These are phyloP conservation scores for Uropetala carovei DNA, from an alignment of 2,888 invertebrate genomes.

Conservation along the genomic window DNA sequence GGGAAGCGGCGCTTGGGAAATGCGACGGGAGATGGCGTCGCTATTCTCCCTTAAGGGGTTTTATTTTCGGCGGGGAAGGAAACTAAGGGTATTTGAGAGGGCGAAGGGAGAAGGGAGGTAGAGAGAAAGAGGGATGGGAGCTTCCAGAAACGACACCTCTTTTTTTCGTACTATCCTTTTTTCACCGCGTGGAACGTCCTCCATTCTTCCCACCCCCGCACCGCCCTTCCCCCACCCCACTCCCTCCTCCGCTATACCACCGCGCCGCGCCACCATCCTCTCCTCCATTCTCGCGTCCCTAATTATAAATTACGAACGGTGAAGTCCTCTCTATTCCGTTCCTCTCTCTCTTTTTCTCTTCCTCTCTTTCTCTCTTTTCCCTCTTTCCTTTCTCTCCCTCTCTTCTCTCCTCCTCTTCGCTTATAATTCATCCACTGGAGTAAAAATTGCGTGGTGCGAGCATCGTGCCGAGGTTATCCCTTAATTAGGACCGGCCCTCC, in stretches of 20 bases:
- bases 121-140: no score
- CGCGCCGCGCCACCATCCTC: background rate
- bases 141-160: no score
- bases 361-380: background rate
- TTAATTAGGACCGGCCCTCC: background rate
- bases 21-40: slow-evolving; percentile 10
- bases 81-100: background rate
- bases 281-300: background rate
- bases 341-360: background rate
- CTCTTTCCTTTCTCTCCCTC: no score
- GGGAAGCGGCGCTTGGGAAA: slow-evolving; percentile 22
- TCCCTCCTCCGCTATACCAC: background rate
- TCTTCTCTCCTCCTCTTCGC: background rate
- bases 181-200: no score
- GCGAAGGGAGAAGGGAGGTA: background rate
- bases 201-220: background rate
- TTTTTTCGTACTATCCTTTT: no score
- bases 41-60: background rate
- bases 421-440: background rate
- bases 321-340: slow-evolving; percentile 32
- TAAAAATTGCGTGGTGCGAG: slow-evolving; percentile 15
- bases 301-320: slow-evolving; percentile 28
- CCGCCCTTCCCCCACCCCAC: background rate
- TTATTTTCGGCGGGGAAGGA: background rate
- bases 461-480: background rate